Evolutionary conservation across 2,888 invertebrate species (phyloP), one percentile per base, ranked within the genome.

Genomic region (Sphaerophoria taeniata): DNA sequence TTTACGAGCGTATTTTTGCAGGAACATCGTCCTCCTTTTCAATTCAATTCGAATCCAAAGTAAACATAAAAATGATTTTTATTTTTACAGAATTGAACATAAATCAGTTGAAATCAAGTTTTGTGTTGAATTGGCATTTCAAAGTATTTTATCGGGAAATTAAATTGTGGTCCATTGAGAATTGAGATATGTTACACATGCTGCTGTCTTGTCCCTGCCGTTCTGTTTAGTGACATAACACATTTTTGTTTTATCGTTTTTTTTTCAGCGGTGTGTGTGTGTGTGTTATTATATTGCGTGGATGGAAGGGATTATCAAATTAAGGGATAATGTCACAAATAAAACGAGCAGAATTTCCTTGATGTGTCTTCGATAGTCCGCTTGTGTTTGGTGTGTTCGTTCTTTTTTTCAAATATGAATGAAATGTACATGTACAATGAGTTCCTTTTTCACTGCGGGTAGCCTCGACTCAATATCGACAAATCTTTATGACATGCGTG

Each of bases 121-220:
- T 65, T 75, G 61, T 63, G 75, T 75, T 43, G 75, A 75, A 49
- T 69, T 63, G 61, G 55, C 61, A 55, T 75, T 75, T n/a, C n/a
- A n/a, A n/a, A 63, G 47, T 55, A 61, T 55, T 79, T 79, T 79
- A 79, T 75, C 70, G 70, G 49, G 55, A 56, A 80, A 75, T 80
- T 75, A 70, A 80, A 70, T 45, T 60, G 67, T 33, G 67, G 67
- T 9, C 67, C 51, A n/a, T n/a, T n/a, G n/a, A n/a, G n/a, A n/a
- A 80, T 63, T 45, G 70, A 75, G 61, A 63, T 33, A 63, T 75
- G 74, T 69, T 56, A n/a, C n/a, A 45, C 39, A 36, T 70, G 36
- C 24, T 53, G 45, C 36, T 24, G 34, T 39, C 34, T n/a, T n/a
- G n/a, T 45, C 3, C 34, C n/a, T n/a, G 33, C 11, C 34, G 14